Conservation (phyloP, 2,888 invertebrate species). For the Phyllotreta cruciferae region DNA sequence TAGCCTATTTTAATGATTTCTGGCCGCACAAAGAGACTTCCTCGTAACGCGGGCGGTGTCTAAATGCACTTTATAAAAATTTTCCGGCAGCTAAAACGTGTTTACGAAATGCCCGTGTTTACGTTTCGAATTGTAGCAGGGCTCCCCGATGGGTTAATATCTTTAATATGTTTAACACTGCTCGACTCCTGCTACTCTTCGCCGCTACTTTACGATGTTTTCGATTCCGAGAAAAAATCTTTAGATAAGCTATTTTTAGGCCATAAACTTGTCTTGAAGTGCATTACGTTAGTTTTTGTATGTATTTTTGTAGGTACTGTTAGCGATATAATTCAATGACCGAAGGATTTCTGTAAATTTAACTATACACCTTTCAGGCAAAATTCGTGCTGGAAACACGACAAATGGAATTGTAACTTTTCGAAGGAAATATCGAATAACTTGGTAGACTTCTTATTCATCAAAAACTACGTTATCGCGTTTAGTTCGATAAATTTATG, state of each 20-base stretch:
- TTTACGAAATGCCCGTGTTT: conserved; percentile 28
- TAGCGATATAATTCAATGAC: conserved; percentile 17
- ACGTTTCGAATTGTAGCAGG: conserved; percentile 24
- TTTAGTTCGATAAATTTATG: conserved; percentile 26
- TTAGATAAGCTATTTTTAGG: conserved; percentile 20
- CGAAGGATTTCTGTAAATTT: not conserved
- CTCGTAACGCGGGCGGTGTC: not conserved
- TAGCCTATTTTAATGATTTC: too few species aligned
- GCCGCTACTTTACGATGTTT: conserved; percentile 31
- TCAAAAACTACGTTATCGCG: conserved; percentile 26
- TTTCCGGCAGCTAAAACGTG: conserved; percentile 12
- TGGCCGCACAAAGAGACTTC: too few species aligned
- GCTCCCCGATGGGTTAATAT: conserved; percentile 28
- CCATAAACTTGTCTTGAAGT: conserved; percentile 23
- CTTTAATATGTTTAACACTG: conserved; percentile 26
- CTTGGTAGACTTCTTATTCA: conserved; percentile 22
- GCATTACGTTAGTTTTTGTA: conserved; percentile 30
- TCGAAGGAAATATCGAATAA: conserved; percentile 22
- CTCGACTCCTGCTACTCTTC: conserved; percentile 25
- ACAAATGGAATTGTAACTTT: conserved; percentile 21
- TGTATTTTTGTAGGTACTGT: conserved; percentile 28
- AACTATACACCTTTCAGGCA: too few species aligned
- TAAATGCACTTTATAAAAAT: not conserved
- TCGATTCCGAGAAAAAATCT: conserved; percentile 24
- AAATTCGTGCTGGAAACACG: not conserved